phyloP scores from a whole-genome alignment of 2,797 vertebrate genomes.

The Clarias pachynema region DNA sequence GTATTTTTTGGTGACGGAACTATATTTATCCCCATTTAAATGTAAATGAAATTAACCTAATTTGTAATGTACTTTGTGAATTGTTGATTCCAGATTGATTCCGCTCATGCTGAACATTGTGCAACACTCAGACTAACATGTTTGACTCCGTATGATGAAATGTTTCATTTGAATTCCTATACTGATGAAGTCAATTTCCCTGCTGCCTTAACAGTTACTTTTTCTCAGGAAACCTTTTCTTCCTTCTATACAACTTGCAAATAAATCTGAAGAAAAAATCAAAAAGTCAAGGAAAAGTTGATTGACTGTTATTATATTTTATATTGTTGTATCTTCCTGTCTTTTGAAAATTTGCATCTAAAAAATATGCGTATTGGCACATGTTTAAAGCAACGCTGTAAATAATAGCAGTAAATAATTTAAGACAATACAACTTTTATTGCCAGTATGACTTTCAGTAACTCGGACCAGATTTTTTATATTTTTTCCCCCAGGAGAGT shows the following conservation, averaged over 20 bases:
- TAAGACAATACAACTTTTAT: background rate
- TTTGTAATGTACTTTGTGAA: background rate
- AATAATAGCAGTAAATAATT: constrained; percentile 16
- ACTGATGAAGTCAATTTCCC: background rate
- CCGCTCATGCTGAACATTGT: background rate
- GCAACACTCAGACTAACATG: background rate
- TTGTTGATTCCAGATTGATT: background rate
- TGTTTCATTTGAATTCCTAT: background rate
- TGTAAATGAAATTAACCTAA: background rate
- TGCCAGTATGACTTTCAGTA: background rate
- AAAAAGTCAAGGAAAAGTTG: background rate
- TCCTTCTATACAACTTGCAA: background rate
- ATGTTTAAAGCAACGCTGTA: background rate
- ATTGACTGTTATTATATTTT: background rate
- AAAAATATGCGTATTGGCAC: background rate
- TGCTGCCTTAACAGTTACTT: background rate
- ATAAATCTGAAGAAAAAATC: background rate
- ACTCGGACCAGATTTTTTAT: constrained; percentile 16
- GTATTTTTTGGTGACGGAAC: background rate
- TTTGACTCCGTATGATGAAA: background rate
- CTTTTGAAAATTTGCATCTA: background rate
- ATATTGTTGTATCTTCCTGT: background rate
- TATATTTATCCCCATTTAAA: background rate
- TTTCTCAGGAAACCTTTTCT: background rate
- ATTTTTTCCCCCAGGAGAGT: background rate